Evolutionary conservation across 2,797 vertebrate species (phyloP).

Genomic region (Epinephelus awoara): DNA sequence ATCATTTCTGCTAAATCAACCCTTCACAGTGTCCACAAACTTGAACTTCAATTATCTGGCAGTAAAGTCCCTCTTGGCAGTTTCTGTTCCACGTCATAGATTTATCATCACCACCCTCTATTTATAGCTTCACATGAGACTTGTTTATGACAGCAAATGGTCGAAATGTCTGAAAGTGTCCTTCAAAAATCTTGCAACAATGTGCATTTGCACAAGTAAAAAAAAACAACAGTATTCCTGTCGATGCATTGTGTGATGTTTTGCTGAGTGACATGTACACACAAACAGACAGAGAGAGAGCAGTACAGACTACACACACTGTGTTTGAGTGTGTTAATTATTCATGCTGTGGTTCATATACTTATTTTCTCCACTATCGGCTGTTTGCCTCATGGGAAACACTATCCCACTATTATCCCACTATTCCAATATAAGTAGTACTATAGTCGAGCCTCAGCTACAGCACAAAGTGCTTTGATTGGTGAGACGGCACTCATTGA

Average conservation of each 20-base stretch:
- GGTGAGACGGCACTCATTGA: conserved; percentile 4
- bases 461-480: conserved; percentile 20
- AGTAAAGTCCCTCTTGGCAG: conserved; percentile 7
- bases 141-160: conserved; percentile 26
- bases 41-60: conserved; percentile 31
- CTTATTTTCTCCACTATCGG: conserved; percentile 22
- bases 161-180: conserved; percentile 11
- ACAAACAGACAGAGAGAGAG: conserved; percentile 12
- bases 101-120: conserved; percentile 24
- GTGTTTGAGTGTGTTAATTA: conserved; percentile 56
- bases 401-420: conserved; percentile 24
- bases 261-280: not conserved
- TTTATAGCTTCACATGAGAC: conserved; percentile 32
- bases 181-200: not conserved
- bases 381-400: conserved; percentile 40
- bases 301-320: conserved; percentile 5
- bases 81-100: conserved; percentile 16
- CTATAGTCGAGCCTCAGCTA: not conserved
- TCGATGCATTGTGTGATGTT: not conserved
- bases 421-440: conserved; percentile 29
- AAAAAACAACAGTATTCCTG: not conserved
- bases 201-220: conserved; percentile 3
- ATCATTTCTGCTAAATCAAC: conserved; percentile 11
- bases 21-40: conserved; percentile 19
- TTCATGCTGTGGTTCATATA: conserved; percentile 53